Evolutionary conservation across 2,888 invertebrate species (phyloP).

Genomic region (Cancer borealis): DNA sequence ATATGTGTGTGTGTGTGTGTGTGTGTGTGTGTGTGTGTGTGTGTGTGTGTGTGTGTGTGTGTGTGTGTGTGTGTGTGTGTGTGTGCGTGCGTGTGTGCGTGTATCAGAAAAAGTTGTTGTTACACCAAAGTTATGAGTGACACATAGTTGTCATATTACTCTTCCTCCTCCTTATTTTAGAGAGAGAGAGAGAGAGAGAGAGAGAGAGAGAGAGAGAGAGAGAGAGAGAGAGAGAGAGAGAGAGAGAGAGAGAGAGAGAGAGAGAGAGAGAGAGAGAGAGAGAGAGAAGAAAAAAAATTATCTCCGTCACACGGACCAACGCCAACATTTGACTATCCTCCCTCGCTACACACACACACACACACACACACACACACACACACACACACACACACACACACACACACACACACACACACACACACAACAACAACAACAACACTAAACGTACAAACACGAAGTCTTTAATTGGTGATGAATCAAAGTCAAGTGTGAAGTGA

Average conservation of each 20-base stretch:
- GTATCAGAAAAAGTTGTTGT: background rate
- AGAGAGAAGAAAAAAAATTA: background rate
- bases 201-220: constrained; percentile 29
- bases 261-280: constrained; percentile 24
- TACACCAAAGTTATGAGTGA: too few relatives aligned
- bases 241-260: constrained; percentile 32
- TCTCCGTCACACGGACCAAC: background rate
- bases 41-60: background rate
- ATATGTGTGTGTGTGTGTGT: too few relatives aligned
- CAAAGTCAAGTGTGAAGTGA: background rate
- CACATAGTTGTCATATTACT: too few relatives aligned
- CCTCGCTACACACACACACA: background rate
- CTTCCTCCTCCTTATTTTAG: too few relatives aligned
- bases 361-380: constrained; percentile 37
- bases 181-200: too few relatives aligned
- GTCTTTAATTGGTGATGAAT: background rate
- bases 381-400: constrained; percentile 6
- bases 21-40: too few relatives aligned
- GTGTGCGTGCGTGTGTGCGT: background rate
- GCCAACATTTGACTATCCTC: background rate
- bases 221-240: constrained; percentile 32
- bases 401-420: background rate
- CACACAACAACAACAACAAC: background rate
- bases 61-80: background rate
- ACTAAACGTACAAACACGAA: background rate